Percentiles rank a stretch among this genome's conserved stretches.
phyloP scores from a whole-genome alignment of 2,888 invertebrate genomes.

The Caenorhabditis uteleia region DNA sequence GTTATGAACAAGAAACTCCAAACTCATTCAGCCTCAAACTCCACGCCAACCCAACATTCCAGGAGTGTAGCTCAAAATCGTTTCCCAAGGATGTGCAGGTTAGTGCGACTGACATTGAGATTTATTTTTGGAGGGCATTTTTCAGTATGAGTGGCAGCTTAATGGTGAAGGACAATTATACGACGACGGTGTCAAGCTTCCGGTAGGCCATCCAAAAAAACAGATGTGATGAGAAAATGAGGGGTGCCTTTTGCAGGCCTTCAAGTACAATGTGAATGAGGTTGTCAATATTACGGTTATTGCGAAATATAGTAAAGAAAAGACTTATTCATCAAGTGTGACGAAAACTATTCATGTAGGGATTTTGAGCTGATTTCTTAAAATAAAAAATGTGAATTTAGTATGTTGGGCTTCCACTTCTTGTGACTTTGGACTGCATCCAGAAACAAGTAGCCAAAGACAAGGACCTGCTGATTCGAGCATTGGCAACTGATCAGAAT shows the following conservation, averaged over 20 bases:
- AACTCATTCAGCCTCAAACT: conserved; percentile 30
- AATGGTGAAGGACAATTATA: conserved; percentile 20
- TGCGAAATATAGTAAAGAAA: conserved; percentile 23
- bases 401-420: conserved; percentile 27
- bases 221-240: too few relatives aligned
- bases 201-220: conserved; percentile 4
- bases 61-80: conserved; percentile 23
- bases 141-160: conserved; percentile 41
- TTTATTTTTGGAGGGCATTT: not conserved
- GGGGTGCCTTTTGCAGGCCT: not conserved
- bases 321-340: conserved; percentile 16
- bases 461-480: conserved; percentile 14
- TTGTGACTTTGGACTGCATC: conserved; percentile 25
- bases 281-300: conserved; percentile 26
- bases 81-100: conserved; percentile 39
- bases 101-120: not conserved
- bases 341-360: conserved; percentile 30
- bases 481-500: conserved; percentile 20
- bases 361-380: not conserved
- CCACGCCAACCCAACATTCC: conserved; percentile 28
- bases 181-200: conserved; percentile 28
- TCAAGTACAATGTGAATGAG: conserved; percentile 9
- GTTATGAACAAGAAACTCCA: conserved; percentile 26
- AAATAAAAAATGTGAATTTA: conserved; percentile 7
- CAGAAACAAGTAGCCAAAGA: conserved; percentile 25